Percentiles rank a stretch among this genome's conserved stretches.
These are phyloP conservation scores for Branchinecta lynchi DNA, from an alignment of 1,140 invertebrate species.

Conservation along the genomic window DNA sequence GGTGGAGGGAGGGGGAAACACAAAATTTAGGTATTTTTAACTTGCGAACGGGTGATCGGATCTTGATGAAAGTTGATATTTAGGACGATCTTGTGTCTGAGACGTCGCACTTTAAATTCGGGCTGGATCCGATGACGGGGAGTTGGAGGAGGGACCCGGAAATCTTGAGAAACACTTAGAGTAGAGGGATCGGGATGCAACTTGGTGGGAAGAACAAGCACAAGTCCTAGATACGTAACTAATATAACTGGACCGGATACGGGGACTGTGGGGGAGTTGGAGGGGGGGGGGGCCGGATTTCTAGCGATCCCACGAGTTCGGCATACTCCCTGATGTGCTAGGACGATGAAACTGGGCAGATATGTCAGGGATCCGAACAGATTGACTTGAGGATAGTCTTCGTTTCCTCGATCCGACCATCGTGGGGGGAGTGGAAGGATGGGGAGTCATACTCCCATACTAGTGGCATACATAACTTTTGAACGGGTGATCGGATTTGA, in stretches of 20 bases:
- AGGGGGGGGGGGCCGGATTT: too few relatives aligned
- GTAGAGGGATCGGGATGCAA: slow-evolving; percentile 1
- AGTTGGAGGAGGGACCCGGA: background rate
- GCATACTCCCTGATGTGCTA: too few relatives aligned
- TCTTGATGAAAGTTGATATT: slow-evolving; percentile 2
- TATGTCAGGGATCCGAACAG: too few relatives aligned
- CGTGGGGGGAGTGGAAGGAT: too few relatives aligned
- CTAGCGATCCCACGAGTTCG: too few relatives aligned
- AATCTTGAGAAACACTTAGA: slow-evolving; percentile 7
- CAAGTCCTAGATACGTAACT: slow-evolving; percentile 9
- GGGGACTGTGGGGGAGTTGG: too few relatives aligned
- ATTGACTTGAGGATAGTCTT: too few relatives aligned
- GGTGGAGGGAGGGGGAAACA: slow-evolving; percentile 3
- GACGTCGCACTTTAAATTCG: background rate
- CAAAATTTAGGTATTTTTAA: background rate
- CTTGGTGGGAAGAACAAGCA: slow-evolving; percentile 5
- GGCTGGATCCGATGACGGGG: too few relatives aligned
- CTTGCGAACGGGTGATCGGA: slow-evolving; percentile 4
- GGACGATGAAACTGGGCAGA: too few relatives aligned
- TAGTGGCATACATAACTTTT: background rate
- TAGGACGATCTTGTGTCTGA: background rate
- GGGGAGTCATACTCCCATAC: background rate
- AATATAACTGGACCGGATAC: too few relatives aligned
- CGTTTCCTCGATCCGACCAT: too few relatives aligned
- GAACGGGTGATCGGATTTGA: slow-evolving; percentile 3